A percentile compares a stretch with the other conserved stretches of the same genome.
These are phyloP conservation scores for Pogonomyrmex barbatus DNA, from an alignment of 1,140 invertebrate genomes.

Conservation along the genomic window DNA sequence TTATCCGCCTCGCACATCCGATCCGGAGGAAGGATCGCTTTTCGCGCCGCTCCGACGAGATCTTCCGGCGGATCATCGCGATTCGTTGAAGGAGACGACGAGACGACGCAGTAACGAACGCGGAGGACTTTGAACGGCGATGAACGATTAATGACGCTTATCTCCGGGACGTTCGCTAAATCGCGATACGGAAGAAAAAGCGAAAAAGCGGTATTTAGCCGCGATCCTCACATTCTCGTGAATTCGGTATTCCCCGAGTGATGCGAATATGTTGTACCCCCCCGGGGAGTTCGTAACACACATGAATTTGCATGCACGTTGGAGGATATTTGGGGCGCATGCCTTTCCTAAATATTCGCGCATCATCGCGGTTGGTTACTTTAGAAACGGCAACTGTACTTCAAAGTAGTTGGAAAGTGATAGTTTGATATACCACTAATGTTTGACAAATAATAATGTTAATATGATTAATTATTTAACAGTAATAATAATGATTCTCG, in stretches of 20 bases:
- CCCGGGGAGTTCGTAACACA: not conserved
- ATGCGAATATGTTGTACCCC: not conserved
- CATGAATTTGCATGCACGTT: not conserved
- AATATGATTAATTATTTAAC: not conserved
- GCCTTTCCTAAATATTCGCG: not conserved
- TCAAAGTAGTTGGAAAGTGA: not conserved
- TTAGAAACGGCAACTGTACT: not conserved
- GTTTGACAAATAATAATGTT: not conserved
- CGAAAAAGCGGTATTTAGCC: not conserved
- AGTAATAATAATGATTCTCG: not conserved
- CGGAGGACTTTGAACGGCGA: constrained; percentile 18
- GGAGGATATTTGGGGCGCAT: not conserved
- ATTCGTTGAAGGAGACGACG: not conserved
- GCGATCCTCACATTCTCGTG: too few species aligned
- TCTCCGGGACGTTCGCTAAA: not conserved
- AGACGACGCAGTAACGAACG: too few species aligned
- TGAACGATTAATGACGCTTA: not conserved
- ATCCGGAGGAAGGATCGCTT: not conserved
- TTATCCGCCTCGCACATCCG: constrained; percentile 7
- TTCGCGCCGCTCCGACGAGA: not conserved
- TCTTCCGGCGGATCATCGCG: not conserved
- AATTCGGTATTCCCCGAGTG: not conserved
- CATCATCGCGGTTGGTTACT: not conserved
- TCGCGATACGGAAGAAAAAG: not conserved
- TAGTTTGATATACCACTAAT: not conserved